Conservation (phyloP, 2,888 invertebrate genomes). For the Leptopilina myrica region DNA sequence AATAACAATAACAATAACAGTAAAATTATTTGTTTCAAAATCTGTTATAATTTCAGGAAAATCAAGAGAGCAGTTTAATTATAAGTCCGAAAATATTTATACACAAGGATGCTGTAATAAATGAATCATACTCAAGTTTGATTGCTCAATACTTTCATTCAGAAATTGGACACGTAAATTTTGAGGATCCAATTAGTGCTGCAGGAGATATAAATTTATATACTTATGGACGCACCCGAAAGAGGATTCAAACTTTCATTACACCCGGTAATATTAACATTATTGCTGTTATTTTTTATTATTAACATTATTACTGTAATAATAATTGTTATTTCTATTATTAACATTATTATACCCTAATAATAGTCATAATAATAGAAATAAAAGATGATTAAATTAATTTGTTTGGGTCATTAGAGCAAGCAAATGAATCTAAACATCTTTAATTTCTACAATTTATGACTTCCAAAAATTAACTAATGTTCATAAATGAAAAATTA, state of each 20-base stretch:
- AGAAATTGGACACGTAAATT: conserved; percentile 29
- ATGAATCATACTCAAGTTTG: conserved; percentile 19
- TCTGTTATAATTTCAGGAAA: conserved; percentile 1
- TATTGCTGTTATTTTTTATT: not conserved
- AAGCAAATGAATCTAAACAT: too few species aligned
- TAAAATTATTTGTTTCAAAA: not conserved
- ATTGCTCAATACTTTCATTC: conserved; percentile 29
- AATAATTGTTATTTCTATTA: not conserved
- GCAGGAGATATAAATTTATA: conserved; percentile 29
- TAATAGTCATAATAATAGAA: not conserved
- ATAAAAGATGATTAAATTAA: too few species aligned
- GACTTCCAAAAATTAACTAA: too few species aligned
- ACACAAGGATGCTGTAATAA: conserved; percentile 9
- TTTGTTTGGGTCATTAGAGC: too few species aligned
- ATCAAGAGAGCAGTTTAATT: conserved; percentile 1
- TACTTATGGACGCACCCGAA: conserved; percentile 16
- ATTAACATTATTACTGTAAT: too few species aligned
- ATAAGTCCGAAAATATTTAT: conserved; percentile 26
- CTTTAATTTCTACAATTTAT: too few species aligned
- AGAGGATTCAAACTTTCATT: conserved; percentile 2
- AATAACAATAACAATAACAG: too few species aligned
- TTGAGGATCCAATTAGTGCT: conserved; percentile 21
- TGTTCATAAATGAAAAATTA: too few species aligned
- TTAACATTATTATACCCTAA: not conserved
- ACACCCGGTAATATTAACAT: not conserved